Conservation (phyloP, 2,113 vertebrate species). For the Telmatochromis sp. region DNA sequence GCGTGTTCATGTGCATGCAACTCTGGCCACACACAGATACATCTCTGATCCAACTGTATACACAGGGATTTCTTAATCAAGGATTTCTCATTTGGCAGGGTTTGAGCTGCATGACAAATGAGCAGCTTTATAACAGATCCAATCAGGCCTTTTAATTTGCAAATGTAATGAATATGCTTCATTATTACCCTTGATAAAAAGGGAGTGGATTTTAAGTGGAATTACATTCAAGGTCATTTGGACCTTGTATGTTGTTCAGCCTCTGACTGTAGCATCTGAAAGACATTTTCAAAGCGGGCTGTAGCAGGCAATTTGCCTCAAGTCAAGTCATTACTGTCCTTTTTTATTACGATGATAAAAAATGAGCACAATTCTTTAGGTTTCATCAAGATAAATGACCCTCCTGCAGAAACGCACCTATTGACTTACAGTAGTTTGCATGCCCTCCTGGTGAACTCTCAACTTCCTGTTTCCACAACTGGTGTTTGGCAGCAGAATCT, state of each 20-base stretch:
- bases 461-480: conserved; percentile 74
- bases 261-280: conserved; percentile 69
- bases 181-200: conserved; percentile 39
- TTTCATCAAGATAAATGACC: conserved; percentile 66
- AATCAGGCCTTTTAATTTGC: conserved; percentile 35
- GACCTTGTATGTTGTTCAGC: conserved; percentile 67
- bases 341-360: conserved; percentile 76
- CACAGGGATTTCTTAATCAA: conserved; percentile 40
- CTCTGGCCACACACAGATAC: conserved; percentile 55
- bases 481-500: conserved; percentile 64
- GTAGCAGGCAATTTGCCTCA: conserved; percentile 65
- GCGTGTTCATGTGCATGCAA: conserved; percentile 5
- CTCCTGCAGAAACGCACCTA: conserved; percentile 66
- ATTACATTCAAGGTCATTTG: conserved; percentile 51
- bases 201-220: conserved; percentile 49
- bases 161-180: conserved; percentile 33
- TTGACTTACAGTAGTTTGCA: conserved; percentile 80
- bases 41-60: conserved; percentile 13
- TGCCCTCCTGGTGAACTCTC: conserved; percentile 72
- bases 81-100: conserved; percentile 24
- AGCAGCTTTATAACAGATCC: conserved; percentile 44
- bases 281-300: conserved; percentile 60
- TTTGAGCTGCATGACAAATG: conserved; percentile 41
- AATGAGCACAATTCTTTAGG: conserved; percentile 55
- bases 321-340: conserved; percentile 69